Base-by-base conservation (phyloP, 2,888 invertebrate genomes). In the Euspilapteryx auroguttella region DNA sequence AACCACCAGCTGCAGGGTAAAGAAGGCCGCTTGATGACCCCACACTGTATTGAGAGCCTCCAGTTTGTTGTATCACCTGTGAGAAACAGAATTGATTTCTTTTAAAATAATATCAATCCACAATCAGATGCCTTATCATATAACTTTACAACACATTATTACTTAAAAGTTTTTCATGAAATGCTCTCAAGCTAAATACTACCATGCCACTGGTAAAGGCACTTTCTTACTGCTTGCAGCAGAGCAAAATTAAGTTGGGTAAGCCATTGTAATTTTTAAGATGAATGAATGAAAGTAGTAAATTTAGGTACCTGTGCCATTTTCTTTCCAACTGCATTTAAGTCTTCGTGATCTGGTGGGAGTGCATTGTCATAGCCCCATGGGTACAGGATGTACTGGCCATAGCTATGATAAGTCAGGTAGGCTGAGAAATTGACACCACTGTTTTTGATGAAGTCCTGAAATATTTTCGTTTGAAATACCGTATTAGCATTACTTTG, bases 351-450 rank as follows among this genome's bases (percentile, higher is more conserved):
- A 53, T 88, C 87, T 33, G 84, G 81, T 1, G 89, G 84, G 4
- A 86, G 78, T 3, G 78, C 78, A 31, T 80, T 79, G 41, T 86
- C 86, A 50, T 90, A 91, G 12, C 92, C 92, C 91, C 91, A 93
- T 6, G 93, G 91, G 49, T 89, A 88, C 5, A 93, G 66, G 29
- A 92, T 81, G 49, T 88, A 89, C 45, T 95, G 90, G 0, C 90
- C 90, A 37, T 91, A 91, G 44, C 89, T 89, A 55, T 91, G 91
- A 62, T 89, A 90, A 1, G 89, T 84, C 29, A 90, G 44, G 45
- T 85, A 90, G 0, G 83, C 87, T 52, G 83, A 78, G 63, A 85
- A 85, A 26, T 80, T 76, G 2, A 77, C 64, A 0, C 66, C 68
- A 33, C 61, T 71, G 30, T 41, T 56, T 12, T 59, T 64, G 31